phyloP scores from a whole-genome alignment of 2,113 vertebrate genomes.

The Mustelus asterias region DNA sequence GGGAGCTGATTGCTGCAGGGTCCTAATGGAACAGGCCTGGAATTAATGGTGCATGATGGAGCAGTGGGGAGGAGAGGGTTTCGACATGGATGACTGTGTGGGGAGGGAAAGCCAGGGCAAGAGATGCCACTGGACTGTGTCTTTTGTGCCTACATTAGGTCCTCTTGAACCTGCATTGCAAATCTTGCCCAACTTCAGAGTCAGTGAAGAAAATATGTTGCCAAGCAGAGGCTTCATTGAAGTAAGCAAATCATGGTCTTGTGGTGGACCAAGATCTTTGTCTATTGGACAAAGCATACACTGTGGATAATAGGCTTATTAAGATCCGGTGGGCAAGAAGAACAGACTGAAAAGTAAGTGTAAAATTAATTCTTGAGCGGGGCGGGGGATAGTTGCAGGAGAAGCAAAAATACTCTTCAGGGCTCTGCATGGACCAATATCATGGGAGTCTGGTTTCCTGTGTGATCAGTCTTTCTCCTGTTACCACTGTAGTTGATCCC shows the following conservation, averaged over 20 bases:
- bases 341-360: not conserved
- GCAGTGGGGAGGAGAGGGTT: not conserved
- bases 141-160: not conserved
- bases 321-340: not conserved
- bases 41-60: not conserved
- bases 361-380: not conserved
- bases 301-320: not conserved
- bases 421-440: not conserved
- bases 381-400: not conserved
- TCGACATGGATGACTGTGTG: not conserved
- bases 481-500: no score
- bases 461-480: not conserved
- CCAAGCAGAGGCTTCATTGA: not conserved
- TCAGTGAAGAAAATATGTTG: not conserved
- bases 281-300: not conserved
- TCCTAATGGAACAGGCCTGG: not conserved
- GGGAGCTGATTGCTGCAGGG: not conserved
- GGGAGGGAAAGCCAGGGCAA: not conserved
- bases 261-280: not conserved
- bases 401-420: not conserved
- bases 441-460: not conserved
- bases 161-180: no score
- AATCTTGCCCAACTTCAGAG: not conserved
- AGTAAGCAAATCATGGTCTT: not conserved
- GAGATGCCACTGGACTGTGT: not conserved